Base-by-base conservation (phyloP, 2,797 vertebrate species). In the Gastrophryne carolinensis region DNA sequence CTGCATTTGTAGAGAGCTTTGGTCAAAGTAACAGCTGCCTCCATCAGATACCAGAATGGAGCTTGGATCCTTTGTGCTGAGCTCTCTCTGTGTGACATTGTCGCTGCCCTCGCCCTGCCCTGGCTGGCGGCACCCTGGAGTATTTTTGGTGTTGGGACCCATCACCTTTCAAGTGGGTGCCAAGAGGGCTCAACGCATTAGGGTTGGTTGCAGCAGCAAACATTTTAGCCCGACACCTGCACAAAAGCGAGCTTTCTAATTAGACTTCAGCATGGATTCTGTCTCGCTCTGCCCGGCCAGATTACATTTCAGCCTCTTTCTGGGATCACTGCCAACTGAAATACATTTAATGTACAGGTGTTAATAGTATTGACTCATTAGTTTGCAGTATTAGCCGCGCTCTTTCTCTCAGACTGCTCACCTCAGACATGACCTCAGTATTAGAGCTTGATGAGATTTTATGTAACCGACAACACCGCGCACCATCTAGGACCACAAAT, bases 351-450 rank as follows among this genome's bases (percentile, higher is more conserved):
- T 78, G 75, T 72, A 68, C 75, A 78, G 75, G 75, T 78, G 75
- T 72, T 78, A 78, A 78, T 78, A 64, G 75, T 72, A 78, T 72
- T 66, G 75, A 78, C 75, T 78, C 75, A 78, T 78, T 78, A 78
- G 68, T 66, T 72, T 78, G 75, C 15, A 41, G 68, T 41, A 72
- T 72, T 78, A 66, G 68, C 75, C 66, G 68, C 58, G 60, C 52
- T 72, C 68, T 78, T 78, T 78, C 66, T 57, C 67, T 65, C 35
- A 53, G 67, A 50, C 67, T 77, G 67, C 29, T 71, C 67, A 77
- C 58, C 68, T 78, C 61, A 78, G 75, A 78, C 75, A 78, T 78
- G 75, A 78, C 75, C 68, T 78, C 75, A 78, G 68, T 30, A 32
- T 66, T 66, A 37, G 34, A 70, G 53, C 58, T 23, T 24, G 57